Conservation (phyloP, 2,888 invertebrate genomes). For the Villa cingulata region DNA sequence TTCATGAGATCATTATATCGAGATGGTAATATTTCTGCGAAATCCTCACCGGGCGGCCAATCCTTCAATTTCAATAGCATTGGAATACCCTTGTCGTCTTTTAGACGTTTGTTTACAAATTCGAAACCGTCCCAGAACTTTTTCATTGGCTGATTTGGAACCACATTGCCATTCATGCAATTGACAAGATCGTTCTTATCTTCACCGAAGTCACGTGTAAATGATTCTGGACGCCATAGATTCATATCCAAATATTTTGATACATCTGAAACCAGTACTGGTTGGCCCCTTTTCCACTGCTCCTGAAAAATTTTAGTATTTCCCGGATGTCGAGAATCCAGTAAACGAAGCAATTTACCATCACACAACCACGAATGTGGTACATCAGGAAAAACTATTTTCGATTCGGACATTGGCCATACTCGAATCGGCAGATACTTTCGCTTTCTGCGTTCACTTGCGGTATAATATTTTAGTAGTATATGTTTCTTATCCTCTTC, state of each 20-base stretch:
- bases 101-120: conserved; percentile 60
- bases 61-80: conserved; percentile 91
- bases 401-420: conserved; percentile 73
- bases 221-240: conserved; percentile 85
- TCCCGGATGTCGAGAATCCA: conserved; percentile 60
- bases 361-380: conserved; percentile 92
- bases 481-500: conserved; percentile 21
- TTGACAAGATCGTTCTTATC: conserved; percentile 86
- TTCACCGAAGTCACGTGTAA: conserved; percentile 82
- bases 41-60: conserved; percentile 94
- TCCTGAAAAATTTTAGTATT: conserved; percentile 77
- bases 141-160: conserved; percentile 80
- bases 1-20: conserved; percentile 83
- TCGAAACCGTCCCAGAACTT: conserved; percentile 98
- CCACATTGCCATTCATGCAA: conserved; percentile 77
- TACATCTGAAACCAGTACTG: conserved; percentile 85
- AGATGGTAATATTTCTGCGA: conserved; percentile 72
- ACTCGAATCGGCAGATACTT: conserved; percentile 53
- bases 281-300: conserved; percentile 88
- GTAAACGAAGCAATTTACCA: conserved; percentile 73
- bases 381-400: conserved; percentile 67
- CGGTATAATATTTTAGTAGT: conserved; percentile 14
- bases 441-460: conserved; percentile 26
- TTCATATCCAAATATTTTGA: conserved; percentile 59
- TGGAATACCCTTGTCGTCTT: conserved; percentile 69